Percentiles rank a stretch among this genome's conserved stretches.
phyloP scores from a whole-genome alignment of 2,797 vertebrate species.

The Muraenolepis orangiensis region DNA sequence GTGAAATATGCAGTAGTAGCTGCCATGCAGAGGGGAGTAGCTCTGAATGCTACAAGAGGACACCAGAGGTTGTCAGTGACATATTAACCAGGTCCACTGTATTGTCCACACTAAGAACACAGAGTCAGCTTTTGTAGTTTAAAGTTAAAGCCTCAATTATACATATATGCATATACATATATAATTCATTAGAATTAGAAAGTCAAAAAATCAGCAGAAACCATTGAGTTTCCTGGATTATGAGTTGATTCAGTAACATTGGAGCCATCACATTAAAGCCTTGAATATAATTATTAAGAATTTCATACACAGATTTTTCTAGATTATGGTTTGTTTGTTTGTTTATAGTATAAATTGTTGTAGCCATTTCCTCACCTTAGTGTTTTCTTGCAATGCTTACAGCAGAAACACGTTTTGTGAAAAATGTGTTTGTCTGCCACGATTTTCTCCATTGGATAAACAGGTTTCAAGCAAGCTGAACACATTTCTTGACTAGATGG shows the following conservation, averaged over 20 bases:
- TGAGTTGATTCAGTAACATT: neutral
- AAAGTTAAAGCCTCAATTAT: neutral
- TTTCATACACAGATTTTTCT: neutral
- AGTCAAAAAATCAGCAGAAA: no score
- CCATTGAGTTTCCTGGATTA: neutral
- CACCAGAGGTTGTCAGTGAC: slow-evolving; percentile 41
- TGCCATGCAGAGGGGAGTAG: slow-evolving; percentile 71
- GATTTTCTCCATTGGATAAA: slow-evolving; percentile 78
- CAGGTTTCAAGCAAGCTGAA: slow-evolving; percentile 73
- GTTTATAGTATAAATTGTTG: neutral
- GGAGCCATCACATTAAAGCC: neutral
- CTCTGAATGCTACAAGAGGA: slow-evolving; percentile 75
- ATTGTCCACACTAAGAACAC: neutral
- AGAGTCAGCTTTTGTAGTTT: neutral
- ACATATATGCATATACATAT: no score
- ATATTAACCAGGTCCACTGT: neutral
- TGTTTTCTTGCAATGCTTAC: slow-evolving; percentile 78
- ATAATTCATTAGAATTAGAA: neutral
- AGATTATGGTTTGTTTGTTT: neutral
- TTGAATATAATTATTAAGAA: neutral
- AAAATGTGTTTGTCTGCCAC: slow-evolving; percentile 72
- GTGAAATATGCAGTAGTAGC: slow-evolving; percentile 84
- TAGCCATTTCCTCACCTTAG: slow-evolving; percentile 76
- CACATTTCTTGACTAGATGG: slow-evolving; percentile 68
- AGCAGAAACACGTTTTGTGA: slow-evolving; percentile 82